phyloP scores from a whole-genome alignment of 2,113 vertebrate genomes.

The Hymenochirus boettgeri region DNA sequence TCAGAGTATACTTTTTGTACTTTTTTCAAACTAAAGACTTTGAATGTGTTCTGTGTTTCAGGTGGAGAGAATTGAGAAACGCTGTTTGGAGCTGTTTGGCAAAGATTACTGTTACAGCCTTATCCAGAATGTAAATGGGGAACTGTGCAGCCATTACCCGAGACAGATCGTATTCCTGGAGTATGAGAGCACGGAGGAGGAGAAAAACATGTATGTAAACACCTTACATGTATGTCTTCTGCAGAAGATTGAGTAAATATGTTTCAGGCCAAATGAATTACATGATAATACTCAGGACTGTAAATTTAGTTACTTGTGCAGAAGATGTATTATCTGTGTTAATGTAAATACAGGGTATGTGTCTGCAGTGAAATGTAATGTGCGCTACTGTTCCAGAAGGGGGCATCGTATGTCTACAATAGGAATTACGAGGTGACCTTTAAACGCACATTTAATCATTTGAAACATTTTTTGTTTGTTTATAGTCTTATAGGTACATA shows the following conservation, averaged over 20 bases:
- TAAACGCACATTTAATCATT: not conserved
- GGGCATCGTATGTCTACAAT: slow-evolving; percentile 6
- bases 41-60: slow-evolving; percentile 45
- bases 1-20: no score
- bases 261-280: no score
- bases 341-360: no score
- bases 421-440: no score
- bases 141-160: slow-evolving; percentile 92
- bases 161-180: slow-evolving; percentile 90
- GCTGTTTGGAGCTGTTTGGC: slow-evolving; percentile 86
- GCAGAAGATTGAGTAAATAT: no score
- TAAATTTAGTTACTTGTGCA: no score
- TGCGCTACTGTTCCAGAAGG: not conserved
- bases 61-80: slow-evolving; percentile 85
- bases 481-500: no score
- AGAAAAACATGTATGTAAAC: slow-evolving; percentile 76
- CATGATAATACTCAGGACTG: no score
- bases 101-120: slow-evolving; percentile 91
- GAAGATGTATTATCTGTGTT: no score
- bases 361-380: not conserved
- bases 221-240: not conserved
- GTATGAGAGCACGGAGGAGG: slow-evolving; percentile 74
- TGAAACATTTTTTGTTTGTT: no score
- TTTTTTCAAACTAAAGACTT: no score
- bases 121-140: slow-evolving; percentile 84